Conservation (phyloP, 2,888 invertebrate species). For the Pteria penguin region DNA sequence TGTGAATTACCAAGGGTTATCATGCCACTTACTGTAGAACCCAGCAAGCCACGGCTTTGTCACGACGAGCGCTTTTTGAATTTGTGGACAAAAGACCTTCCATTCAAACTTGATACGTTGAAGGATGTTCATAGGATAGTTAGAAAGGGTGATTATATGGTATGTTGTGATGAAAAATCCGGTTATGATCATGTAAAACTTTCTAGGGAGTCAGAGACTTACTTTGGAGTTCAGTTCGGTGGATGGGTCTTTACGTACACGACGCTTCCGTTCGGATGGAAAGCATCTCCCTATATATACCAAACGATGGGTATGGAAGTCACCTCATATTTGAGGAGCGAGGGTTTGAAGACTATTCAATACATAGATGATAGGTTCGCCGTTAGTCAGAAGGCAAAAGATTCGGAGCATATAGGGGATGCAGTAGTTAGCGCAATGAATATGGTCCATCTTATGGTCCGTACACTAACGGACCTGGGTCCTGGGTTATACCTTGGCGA, state of each 20-base stretch:
- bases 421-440: neutral
- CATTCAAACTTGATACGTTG: conserved; percentile 22
- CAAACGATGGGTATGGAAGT: conserved; percentile 29
- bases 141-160: conserved; percentile 16
- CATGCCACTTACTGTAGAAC: conserved; percentile 42
- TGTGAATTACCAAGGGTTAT: conserved; percentile 28
- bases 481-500: conserved; percentile 26
- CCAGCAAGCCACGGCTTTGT: conserved; percentile 38
- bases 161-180: conserved; percentile 35
- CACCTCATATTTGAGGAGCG: conserved; percentile 13
- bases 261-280: conserved; percentile 53
- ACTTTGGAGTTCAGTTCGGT: conserved; percentile 42
- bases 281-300: conserved; percentile 34
- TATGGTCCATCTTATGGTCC: neutral
- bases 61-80: conserved; percentile 41
- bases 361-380: conserved; percentile 20
- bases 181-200: conserved; percentile 42
- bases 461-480: conserved; percentile 25
- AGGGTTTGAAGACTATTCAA: conserved; percentile 6
- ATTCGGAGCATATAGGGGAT: neutral
- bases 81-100: conserved; percentile 34
- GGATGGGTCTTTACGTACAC: conserved; percentile 46
- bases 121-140: conserved; percentile 29
- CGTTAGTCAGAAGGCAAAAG: too few species aligned
- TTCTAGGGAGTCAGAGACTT: conserved; percentile 4